A percentile compares a stretch with the other conserved stretches of the same genome.
Conservation (phyloP, 1,140 invertebrate species). For the Drosophila melanica region DNA sequence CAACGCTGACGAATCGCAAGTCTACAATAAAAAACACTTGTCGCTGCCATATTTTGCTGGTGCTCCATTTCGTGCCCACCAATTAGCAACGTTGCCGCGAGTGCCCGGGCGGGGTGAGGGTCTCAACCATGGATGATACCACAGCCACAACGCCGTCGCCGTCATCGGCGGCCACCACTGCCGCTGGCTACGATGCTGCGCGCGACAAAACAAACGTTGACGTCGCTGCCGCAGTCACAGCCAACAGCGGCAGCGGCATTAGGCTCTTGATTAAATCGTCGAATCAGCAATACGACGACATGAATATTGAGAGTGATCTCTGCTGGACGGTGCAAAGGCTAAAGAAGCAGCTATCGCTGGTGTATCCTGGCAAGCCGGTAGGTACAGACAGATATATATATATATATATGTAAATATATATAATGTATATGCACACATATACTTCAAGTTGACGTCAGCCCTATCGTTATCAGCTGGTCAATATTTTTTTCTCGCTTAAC, state of each 20-base stretch:
- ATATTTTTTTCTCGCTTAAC: not conserved
- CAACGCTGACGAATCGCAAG: slow-evolving; percentile 34
- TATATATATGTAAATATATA: not conserved
- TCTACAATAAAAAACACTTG: slow-evolving; percentile 35
- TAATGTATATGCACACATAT: not conserved
- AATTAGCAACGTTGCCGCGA: slow-evolving; percentile 58
- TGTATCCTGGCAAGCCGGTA: slow-evolving; percentile 96
- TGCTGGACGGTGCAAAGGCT: slow-evolving; percentile 93
- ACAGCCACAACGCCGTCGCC: slow-evolving; percentile 58
- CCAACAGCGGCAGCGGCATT: slow-evolving; percentile 41
- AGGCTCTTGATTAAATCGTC: slow-evolving; percentile 92
- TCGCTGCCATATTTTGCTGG: slow-evolving; percentile 30
- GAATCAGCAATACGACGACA: slow-evolving; percentile 94
- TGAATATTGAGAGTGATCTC: slow-evolving; percentile 91
- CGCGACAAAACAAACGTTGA: slow-evolving; percentile 51
- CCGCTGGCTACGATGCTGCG: slow-evolving; percentile 72
- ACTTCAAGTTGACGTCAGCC: slow-evolving; percentile 14
- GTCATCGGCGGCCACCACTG: slow-evolving; percentile 59
- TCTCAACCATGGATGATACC: slow-evolving; percentile 65
- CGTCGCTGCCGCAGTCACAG: slow-evolving; percentile 12
- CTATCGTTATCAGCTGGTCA: slow-evolving; percentile 32
- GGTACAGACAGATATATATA: slow-evolving; percentile 81
- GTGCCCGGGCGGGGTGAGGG: slow-evolving; percentile 24
- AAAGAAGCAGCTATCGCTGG: slow-evolving; percentile 92
- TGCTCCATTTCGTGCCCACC: slow-evolving; percentile 28